These are phyloP conservation scores for Hemichromis elongatus DNA, from an alignment of 2,113 vertebrate genomes.

Conservation along the genomic window DNA sequence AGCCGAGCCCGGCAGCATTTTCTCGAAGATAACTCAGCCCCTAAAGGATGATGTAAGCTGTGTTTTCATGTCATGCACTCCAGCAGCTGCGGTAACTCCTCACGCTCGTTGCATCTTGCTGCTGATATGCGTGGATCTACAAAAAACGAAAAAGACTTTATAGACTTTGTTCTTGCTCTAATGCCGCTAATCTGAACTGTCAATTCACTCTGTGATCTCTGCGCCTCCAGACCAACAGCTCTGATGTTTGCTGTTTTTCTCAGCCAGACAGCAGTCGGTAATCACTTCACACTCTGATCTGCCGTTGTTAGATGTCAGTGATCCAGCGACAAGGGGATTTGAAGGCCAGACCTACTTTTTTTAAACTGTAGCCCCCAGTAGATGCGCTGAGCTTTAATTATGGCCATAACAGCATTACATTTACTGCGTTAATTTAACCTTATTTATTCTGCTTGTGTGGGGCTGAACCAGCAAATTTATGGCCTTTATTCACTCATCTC, in stretches of 20 bases:
- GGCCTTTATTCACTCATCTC: background rate
- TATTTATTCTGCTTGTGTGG: background rate
- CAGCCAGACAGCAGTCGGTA: background rate
- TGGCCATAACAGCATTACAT: background rate
- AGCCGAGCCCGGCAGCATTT: background rate
- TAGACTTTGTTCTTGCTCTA: background rate
- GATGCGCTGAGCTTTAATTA: background rate
- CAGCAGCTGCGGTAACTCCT: background rate
- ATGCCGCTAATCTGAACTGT: conserved; percentile 22
- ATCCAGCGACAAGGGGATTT: background rate
- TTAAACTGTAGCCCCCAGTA: background rate
- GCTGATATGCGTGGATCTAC: background rate
- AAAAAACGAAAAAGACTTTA: background rate
- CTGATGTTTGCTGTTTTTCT: conserved; percentile 1
- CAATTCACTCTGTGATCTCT: background rate
- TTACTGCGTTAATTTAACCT: background rate
- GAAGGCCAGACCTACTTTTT: background rate
- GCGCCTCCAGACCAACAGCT: background rate
- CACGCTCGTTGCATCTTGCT: background rate
- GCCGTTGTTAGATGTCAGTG: background rate
- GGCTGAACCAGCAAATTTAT: background rate
- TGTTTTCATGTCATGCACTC: background rate
- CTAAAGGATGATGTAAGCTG: background rate
- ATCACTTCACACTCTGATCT: conserved; percentile 14
- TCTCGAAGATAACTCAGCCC: background rate